Percentiles rank a stretch among this genome's conserved stretches.
phyloP scores from a whole-genome alignment of 2,888 invertebrate species.

The Ichneumoninae sp. region DNA sequence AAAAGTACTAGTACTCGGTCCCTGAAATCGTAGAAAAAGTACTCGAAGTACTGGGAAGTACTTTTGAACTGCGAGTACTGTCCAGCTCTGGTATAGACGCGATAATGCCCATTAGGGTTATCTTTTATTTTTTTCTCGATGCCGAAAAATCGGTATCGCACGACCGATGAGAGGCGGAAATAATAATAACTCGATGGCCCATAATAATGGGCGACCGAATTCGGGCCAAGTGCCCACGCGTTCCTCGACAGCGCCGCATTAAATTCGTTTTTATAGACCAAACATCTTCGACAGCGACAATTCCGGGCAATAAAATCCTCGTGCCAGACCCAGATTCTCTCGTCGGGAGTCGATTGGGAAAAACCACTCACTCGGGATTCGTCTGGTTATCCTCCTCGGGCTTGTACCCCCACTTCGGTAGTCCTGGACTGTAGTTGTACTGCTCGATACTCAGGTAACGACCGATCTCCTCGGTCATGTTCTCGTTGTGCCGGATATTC shows the following conservation, averaged over 20 bases:
- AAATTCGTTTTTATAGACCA: neutral
- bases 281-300: neutral
- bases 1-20: no score
- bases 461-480: slow-evolving; percentile 78
- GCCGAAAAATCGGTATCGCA: no score
- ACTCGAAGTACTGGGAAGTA: neutral
- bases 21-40: no score
- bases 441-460: slow-evolving; percentile 79
- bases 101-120: no score
- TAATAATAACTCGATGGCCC: neutral
- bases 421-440: slow-evolving; percentile 87
- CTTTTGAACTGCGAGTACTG: neutral
- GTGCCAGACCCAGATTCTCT: slow-evolving; percentile 1
- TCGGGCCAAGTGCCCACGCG: neutral
- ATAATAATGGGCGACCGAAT: neutral
- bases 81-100: no score
- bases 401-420: slow-evolving; percentile 89
- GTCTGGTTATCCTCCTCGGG: slow-evolving; percentile 78
- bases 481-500: slow-evolving; percentile 80
- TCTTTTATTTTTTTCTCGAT: neutral
- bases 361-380: slow-evolving; percentile 74
- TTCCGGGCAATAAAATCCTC: neutral
- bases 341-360: neutral
- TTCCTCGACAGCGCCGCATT: neutral
- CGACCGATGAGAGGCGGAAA: slow-evolving; percentile 25